Evolutionary conservation across 2,797 vertebrate genomes (phyloP), one percentile per base, ranked within the genome.

Genomic region (Anisognathus igniventris): DNA sequence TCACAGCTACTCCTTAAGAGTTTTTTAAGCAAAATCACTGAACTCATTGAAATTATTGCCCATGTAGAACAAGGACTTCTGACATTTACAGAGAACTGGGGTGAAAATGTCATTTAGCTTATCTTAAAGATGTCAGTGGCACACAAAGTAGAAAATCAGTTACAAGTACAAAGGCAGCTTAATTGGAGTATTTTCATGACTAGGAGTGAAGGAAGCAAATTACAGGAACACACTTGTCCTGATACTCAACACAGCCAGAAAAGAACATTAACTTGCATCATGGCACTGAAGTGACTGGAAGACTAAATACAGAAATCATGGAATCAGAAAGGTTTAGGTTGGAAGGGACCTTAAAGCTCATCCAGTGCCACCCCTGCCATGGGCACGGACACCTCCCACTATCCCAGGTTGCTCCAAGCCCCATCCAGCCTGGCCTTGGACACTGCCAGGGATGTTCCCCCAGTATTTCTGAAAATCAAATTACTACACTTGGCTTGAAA

Each of bases 371-470:
- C 8, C 27, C 5, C 35, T 61, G 20, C 16, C 13, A 50, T 11
- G 35, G 35, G n/a, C 50, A 76, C 42, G 12, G 30, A 65, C 58
- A 58, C 58, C 5, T 65, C 5, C 53, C 40, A 28, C 13, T 6
- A 3, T 0, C 9, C 25, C 39, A 72, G 39, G 22, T 0, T 58
- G 33, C 45, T 53, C 45, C 66, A 71, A 57, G 57, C 28, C 28
- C 56, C 0, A 0, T 1, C 12, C 44, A 70, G 0, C 31, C 45
- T n/a, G 19, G 33, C 25, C 40, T 47, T 7, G 23, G 40, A 48
- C 73, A 54, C 13, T 47, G 1, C 5, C 45, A 90, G 15, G 39
- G 31, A 77, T 25, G 21, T n/a, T 45, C 40, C 22, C 57, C 47
- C 44, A 20, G 3, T 47, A 70, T 30, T 78, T 87, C 16, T 57